phyloP scores from a whole-genome alignment of 1,140 invertebrate genomes.

The Drosophila tani region DNA sequence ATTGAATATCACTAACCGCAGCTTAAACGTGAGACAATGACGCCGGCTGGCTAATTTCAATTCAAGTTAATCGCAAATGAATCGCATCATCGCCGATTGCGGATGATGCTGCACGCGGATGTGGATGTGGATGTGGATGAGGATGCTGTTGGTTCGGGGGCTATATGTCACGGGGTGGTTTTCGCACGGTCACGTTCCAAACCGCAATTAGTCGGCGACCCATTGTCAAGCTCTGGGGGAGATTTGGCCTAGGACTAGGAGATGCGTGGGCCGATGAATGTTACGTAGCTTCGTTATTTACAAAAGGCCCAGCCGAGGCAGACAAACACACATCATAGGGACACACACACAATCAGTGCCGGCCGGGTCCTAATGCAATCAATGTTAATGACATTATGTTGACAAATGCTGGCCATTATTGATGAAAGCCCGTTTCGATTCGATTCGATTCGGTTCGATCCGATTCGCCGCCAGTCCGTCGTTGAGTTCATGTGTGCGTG shows the following conservation, averaged over 20 bases:
- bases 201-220: constrained; percentile 76
- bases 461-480: not conserved
- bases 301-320: constrained; percentile 51
- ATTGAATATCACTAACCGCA: constrained; percentile 40
- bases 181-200: constrained; percentile 63
- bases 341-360: constrained; percentile 67
- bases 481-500: constrained; percentile 11
- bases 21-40: constrained; percentile 49
- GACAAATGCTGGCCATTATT: constrained; percentile 82
- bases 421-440: constrained; percentile 64
- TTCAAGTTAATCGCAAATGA: constrained; percentile 71
- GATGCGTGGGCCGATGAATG: constrained; percentile 6
- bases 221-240: constrained; percentile 53
- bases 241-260: not conserved
- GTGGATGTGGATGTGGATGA: constrained; percentile 27
- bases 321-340: constrained; percentile 25
- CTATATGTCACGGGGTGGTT: not conserved
- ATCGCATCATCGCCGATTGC: constrained; percentile 34
- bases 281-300: constrained; percentile 65
- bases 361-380: constrained; percentile 73
- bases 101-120: constrained; percentile 24
- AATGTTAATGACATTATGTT: constrained; percentile 83
- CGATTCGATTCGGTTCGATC: constrained; percentile 31
- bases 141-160: constrained; percentile 10
- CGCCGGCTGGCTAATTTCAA: constrained; percentile 67